Evolutionary conservation across 2,888 invertebrate genomes (phyloP), one percentile per base, ranked within the genome.

Genomic region (Alviniconcha strummeri): DNA sequence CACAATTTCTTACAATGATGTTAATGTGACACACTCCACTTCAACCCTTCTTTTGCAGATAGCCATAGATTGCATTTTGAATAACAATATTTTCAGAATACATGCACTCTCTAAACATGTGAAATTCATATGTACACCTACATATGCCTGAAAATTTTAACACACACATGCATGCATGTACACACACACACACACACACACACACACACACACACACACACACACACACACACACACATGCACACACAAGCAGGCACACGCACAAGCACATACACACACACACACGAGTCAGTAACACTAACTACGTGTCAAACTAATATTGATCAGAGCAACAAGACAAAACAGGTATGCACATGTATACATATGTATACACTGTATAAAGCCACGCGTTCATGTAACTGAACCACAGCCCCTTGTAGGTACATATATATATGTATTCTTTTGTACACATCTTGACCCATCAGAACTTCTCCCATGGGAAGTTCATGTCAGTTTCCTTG

Each of bases 211-310:
- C 17, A 69, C 69, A 69, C 17, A 69, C 69, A 69, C 17, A 69
- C 69, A 69, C 17, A 69, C 69, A 69, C 17, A 69, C 17, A 69
- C 69, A 69, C 17, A 69, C 17, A 17, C 17, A 69, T 2, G 6
- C 69, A 69, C 17, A 69, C 69, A n/a, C n/a, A 64, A 9, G n/a
- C 17, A 69, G 13, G n/a, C 69, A 69, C 17, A 69, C 69, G 6
- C 69, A 69, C 17, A 69, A 60, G 19, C 19, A 71, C 71, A 71
- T n/a, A 71, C 71, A 71, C 19, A 71, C 71, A 71, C n/a, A 71
- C 71, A 71, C n/a, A 71, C 19, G 64, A 64, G 9, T 64, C 64
- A 64, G 15, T 13, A 13, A 64, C 64, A 64, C 9, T 64, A 64
- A 9, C 9, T 64, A 64, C 4, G 15, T 64, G 15, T 13, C 64